Evolutionary conservation across 2,797 vertebrate genomes (phyloP).

Genomic region (Esox lucius): DNA sequence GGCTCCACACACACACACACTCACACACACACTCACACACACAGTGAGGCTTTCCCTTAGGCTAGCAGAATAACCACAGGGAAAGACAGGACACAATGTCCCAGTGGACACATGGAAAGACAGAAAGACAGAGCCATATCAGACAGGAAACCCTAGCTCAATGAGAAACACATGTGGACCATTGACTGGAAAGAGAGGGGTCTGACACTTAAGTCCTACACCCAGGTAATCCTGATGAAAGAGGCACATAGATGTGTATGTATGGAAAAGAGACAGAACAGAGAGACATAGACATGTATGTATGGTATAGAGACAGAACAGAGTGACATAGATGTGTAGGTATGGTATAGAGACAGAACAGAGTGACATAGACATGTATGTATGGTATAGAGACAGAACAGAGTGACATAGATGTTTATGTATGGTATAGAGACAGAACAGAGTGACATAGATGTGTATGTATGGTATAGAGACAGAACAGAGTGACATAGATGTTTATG

Average conservation of each 20-base stretch:
- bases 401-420: conserved; percentile 23
- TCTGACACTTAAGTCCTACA: conserved; percentile 21
- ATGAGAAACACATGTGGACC: background rate
- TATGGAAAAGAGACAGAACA: too few species aligned
- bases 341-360: background rate
- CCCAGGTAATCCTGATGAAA: background rate
- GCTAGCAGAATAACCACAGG: conserved; percentile 36
- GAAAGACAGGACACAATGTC: conserved; percentile 33
- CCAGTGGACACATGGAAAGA: conserved; percentile 37
- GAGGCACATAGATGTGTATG: too few species aligned
- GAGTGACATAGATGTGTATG: conserved; percentile 34
- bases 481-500: conserved; percentile 32
- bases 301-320: too few species aligned
- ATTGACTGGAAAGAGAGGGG: background rate
- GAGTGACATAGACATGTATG: background rate
- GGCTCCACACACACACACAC: conserved; percentile 42
- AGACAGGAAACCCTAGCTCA: background rate
- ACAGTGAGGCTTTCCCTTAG: conserved; percentile 4
- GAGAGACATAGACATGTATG: too few species aligned
- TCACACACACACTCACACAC: conserved; percentile 55
- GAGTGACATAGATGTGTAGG: too few species aligned
- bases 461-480: conserved; percentile 34
- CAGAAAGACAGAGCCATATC: conserved; percentile 32
- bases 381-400: conserved; percentile 18
- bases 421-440: conserved; percentile 41